A percentile compares a stretch with the other conserved stretches of the same genome.
These are phyloP conservation scores for Stenoptilia bipunctidactyla DNA, from an alignment of 2,888 invertebrate species.

Conservation along the genomic window DNA sequence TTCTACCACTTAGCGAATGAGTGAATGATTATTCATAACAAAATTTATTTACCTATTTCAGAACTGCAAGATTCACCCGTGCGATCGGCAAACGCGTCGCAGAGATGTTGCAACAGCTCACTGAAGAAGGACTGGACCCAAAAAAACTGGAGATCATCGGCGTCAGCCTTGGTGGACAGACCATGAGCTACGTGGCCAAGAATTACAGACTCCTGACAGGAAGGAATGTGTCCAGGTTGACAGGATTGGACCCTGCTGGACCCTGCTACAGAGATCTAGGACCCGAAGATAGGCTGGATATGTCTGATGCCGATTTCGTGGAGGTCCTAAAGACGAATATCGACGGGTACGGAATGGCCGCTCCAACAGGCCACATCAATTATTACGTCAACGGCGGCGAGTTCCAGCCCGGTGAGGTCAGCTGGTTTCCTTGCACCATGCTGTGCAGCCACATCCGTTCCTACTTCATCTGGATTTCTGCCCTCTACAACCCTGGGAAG, in stretches of 20 bases:
- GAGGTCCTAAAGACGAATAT: slow-evolving; percentile 40
- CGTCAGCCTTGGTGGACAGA: slow-evolving; percentile 43
- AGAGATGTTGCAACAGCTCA: slow-evolving; percentile 36
- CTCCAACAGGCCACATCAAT: slow-evolving; percentile 42
- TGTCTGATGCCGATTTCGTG: slow-evolving; percentile 43
- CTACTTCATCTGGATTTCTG: slow-evolving; percentile 29
- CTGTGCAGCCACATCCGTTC: slow-evolving; percentile 32
- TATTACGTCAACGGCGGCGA: slow-evolving; percentile 54
- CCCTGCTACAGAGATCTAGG: slow-evolving; percentile 46
- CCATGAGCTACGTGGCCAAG: slow-evolving; percentile 43
- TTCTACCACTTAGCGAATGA: too few relatives aligned
- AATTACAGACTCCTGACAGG: slow-evolving; percentile 33
- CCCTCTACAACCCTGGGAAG: slow-evolving; percentile 24
- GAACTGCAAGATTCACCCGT: slow-evolving; percentile 32
- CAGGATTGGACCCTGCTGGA: slow-evolving; percentile 40
- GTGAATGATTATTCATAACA: too few relatives aligned
- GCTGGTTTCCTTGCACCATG: slow-evolving; percentile 26
- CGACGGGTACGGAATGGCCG: slow-evolving; percentile 44
- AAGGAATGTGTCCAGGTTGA: slow-evolving; percentile 27
- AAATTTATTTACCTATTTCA: too few relatives aligned
- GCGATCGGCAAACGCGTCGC: slow-evolving; percentile 34
- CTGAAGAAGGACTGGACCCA: slow-evolving; percentile 33
- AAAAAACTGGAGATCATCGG: slow-evolving; percentile 38
- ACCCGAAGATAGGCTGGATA: slow-evolving; percentile 37
- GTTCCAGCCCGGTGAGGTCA: slow-evolving; percentile 29